Base-by-base conservation (phyloP, 2,888 invertebrate genomes). In the Chymomyza caudatula region DNA sequence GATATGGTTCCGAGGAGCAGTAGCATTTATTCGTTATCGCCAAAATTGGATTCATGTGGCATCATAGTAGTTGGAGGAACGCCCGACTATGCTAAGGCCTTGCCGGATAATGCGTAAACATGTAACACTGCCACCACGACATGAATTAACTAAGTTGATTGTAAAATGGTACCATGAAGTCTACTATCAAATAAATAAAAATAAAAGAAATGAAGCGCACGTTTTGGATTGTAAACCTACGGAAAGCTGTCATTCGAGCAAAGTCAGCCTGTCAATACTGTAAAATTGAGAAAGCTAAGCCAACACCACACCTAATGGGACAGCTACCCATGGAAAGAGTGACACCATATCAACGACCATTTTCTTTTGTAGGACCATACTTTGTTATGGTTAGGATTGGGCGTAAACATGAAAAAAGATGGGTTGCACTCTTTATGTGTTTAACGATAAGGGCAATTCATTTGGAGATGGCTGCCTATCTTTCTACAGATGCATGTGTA, bases 401-500 rank as follows among this genome's bases (percentile, higher is more conserved):
- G 13, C 56, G 67, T 49, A 62, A 63, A 3, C 54, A 57, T 5
- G 70, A 74, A 37, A 78, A 78, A 15, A 58, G 67, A 44, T 77
- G 71, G 76, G 71, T 73, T 1, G 73, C 71, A 4, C 22, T 73
- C 13, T 74, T 78, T 4, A 78, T 73, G 0, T 76, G 73, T 54
- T 54, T 76, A 1, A 76, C 76, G 5, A 63, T 69, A 8, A 74
- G 69, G 0, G 71, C 69, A 0, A 62, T 75, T 0, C 76, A 76
- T 19, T 62, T 74, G 0, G 74, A 76, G 51, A 42, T 71, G 17
- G 69, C 69, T 6, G 4, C 4, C 11, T 4, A 37, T 11, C 11
- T n/a, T n/a, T 37, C n/a, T n/a, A n/a, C n/a, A n/a, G n/a, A n/a
- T n/a, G n/a, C n/a, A n/a, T n/a, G n/a, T n/a, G n/a, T n/a, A n/a